Evolutionary conservation across 2,113 vertebrate genomes (phyloP).

Genomic region (Atrichornis clamosus): DNA sequence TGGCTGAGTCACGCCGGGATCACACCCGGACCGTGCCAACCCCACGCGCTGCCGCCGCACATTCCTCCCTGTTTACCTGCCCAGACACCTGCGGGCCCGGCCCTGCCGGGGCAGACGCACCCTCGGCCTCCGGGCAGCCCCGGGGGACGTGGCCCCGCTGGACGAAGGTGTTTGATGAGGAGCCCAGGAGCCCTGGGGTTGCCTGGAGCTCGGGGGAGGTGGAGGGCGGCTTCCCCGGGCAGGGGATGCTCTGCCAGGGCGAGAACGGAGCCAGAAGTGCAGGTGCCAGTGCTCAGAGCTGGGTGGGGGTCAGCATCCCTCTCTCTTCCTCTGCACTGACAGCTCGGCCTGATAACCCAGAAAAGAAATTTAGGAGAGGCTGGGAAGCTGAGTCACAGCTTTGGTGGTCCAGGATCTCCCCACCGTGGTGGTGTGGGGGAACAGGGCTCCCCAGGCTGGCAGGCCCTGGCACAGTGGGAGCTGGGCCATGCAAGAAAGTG

Average conservation of each 20-base stretch:
- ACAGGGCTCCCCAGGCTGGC: background rate
- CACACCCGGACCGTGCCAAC: background rate
- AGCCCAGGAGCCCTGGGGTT: background rate
- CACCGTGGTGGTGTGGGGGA: fast-evolving
- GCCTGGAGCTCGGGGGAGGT: background rate
- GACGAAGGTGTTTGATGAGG: background rate
- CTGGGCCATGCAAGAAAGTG: background rate
- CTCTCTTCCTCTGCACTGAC: background rate
- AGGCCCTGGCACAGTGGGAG: fast-evolving
- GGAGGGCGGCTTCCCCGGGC: fast-evolving
- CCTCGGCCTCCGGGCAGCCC: background rate
- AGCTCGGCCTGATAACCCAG: background rate
- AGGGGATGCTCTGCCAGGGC: background rate
- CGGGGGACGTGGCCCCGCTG: fast-evolving
- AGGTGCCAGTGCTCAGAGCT: fast-evolving
- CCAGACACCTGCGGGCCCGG: background rate
- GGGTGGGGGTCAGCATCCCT: background rate
- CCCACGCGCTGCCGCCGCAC: background rate
- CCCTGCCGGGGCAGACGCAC: background rate
- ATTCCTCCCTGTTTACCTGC: constrained; percentile 25
- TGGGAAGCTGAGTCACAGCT: background rate
- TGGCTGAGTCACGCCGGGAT: background rate
- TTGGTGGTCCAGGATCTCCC: background rate
- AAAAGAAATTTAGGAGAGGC: background rate
- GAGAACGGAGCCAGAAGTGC: fast-evolving